Evolutionary conservation across 2,888 invertebrate species (phyloP), one percentile per base, ranked within the genome.

Genomic region (Germaria angustata): DNA sequence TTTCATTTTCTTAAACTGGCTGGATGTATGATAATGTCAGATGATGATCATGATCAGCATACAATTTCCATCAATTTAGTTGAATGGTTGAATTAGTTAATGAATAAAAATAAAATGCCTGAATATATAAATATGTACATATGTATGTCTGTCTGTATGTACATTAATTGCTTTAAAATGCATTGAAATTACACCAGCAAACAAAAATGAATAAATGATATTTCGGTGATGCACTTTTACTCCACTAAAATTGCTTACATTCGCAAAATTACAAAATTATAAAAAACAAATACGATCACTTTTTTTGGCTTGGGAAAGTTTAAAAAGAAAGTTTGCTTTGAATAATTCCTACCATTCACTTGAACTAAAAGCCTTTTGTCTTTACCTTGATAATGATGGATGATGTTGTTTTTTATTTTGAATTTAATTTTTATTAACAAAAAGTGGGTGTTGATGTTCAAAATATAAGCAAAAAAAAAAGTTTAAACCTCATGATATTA

Each of bases 321-420:
- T 66, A 66, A 79, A 82, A 82, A 79, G 82, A 82, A 82, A 82
- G 82, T 82, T 82, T 66, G 51, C 41, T 71, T 79, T 71, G 53
- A 82, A 82, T 79, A 79, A 71, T 76, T 79, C 66, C 79, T 69
- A 66, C 59, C 82, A 76, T 81, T 81, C 79, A 72, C 66, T 66
- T 57, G 24, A 57, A 71, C 24, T 71, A 46, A 57, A 77, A 77
- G 49, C 15, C 51, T 59, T 69, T 81, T 78, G 55, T 78, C 69
- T 79, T 75, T 79, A 69, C 65, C 78, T 82, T 71, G 71, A 79
- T 72, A 71, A 82, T 78, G 78, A 78, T 75, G 63, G 34, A 79
- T 79, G 51, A 9, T 72, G 28, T 15, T 46, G 55, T 11, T 15
- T 34, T 3, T 44, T 2, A 32, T 32, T n/a, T 24, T 9, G n/a